These are phyloP conservation scores for Panthera uncia DNA, from an alignment of 2,113 vertebrate species.

Conservation along the genomic window DNA sequence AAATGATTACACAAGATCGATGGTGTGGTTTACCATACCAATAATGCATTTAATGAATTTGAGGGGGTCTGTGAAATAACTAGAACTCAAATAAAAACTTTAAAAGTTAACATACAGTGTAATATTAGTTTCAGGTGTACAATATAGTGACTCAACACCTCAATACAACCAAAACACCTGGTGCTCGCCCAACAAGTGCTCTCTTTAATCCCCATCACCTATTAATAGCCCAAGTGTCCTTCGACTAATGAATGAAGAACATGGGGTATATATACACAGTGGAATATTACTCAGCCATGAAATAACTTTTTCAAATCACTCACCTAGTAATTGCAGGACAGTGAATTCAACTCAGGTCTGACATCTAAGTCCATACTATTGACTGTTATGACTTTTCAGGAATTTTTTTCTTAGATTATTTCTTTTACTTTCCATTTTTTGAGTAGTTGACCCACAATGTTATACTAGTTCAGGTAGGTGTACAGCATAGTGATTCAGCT, in stretches of 20 bases:
- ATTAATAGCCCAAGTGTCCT: not conserved
- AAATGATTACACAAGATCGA: not conserved
- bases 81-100: too few relatives aligned
- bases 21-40: not conserved
- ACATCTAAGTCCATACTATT: not conserved
- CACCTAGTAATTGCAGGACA: not conserved
- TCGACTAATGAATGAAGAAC: not conserved
- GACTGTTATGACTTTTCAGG: not conserved
- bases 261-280: not conserved
- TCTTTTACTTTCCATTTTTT: not conserved
- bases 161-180: not conserved
- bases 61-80: not conserved
- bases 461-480: not conserved
- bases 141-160: not conserved
- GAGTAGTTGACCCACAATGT: not conserved
- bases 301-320: not conserved
- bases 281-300: not conserved
- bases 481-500: not conserved
- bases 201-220: not conserved
- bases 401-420: not conserved
- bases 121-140: not conserved
- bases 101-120: not conserved
- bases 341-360: not conserved
- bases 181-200: not conserved
- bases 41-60: not conserved